These are phyloP conservation scores for Falco punctatus DNA, from an alignment of 2,113 vertebrate genomes.

Conservation along the genomic window DNA sequence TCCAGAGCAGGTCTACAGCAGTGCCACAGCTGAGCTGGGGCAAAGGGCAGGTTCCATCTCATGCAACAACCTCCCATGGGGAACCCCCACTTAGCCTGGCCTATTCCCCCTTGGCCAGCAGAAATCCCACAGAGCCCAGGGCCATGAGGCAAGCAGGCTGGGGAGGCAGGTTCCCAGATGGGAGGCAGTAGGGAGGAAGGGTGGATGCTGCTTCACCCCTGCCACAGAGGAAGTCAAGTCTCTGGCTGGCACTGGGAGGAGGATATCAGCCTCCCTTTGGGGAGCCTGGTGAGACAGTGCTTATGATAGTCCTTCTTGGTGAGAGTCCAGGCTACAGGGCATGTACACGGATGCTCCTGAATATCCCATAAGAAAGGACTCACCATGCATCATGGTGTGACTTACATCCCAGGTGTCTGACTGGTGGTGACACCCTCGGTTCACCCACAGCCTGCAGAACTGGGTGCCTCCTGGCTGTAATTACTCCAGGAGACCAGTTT, in stretches of 20 bases:
- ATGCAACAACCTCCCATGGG: neutral
- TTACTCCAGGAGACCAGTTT: constrained; percentile 19
- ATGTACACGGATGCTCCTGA: neutral
- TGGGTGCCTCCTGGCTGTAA: neutral
- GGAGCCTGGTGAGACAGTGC: rapidly evolving
- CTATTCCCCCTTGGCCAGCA: neutral
- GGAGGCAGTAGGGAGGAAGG: neutral
- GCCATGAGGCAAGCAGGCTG: neutral
- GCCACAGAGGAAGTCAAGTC: neutral
- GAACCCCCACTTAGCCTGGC: neutral
- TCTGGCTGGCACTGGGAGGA: neutral
- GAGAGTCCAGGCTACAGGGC: neutral
- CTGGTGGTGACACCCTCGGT: neutral
- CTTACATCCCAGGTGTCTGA: neutral
- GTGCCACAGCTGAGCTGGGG: neutral
- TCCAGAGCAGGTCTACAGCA: neutral
- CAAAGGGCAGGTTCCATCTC: neutral
- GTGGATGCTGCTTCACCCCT: neutral
- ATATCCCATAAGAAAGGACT: neutral
- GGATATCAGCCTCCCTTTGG: neutral
- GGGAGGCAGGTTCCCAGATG: neutral
- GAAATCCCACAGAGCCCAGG: neutral
- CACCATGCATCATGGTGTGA: neutral
- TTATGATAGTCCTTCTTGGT: neutral
- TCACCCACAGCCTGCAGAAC: neutral